Conservation (phyloP, 2,888 invertebrate species). For the Diarsia mendica region DNA sequence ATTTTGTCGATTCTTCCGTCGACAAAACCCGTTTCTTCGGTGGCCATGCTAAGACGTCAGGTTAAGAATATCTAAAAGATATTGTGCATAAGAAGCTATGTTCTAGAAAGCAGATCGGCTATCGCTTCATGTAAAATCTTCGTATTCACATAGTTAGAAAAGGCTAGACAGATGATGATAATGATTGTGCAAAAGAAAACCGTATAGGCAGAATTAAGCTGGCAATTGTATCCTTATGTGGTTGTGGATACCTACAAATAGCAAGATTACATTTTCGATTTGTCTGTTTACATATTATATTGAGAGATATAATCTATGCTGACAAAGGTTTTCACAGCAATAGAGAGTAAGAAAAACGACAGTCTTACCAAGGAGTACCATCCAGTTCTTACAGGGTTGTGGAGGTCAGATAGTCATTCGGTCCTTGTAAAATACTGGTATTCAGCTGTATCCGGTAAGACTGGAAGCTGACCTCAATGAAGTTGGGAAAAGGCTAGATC, state of each 20-base stretch:
- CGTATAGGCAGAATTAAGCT: background rate
- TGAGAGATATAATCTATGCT: background rate
- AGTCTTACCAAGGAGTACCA: no score
- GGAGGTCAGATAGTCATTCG: no score
- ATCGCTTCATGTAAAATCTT: background rate
- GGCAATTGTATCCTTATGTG: no score
- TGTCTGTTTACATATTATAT: background rate
- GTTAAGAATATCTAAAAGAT: background rate
- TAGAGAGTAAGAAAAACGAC: background rate
- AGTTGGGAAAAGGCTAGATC: no score
- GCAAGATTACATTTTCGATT: background rate
- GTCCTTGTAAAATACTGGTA: no score
- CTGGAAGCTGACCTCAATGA: no score
- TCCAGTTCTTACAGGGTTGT: no score
- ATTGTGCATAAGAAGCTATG: background rate
- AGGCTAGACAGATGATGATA: background rate
- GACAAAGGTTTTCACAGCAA: background rate
- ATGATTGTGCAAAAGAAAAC: background rate
- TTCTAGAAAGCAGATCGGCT: background rate
- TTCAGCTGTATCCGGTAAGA: no score
- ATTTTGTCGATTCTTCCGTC: no score
- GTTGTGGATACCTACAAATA: background rate
- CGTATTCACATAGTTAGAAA: background rate
- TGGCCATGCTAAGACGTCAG: no score
- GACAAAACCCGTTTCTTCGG: no score